Percentiles rank a stretch among this genome's conserved stretches.
phyloP scores from a whole-genome alignment of 1,140 invertebrate genomes.

The Cataglyphis hispanica region DNA sequence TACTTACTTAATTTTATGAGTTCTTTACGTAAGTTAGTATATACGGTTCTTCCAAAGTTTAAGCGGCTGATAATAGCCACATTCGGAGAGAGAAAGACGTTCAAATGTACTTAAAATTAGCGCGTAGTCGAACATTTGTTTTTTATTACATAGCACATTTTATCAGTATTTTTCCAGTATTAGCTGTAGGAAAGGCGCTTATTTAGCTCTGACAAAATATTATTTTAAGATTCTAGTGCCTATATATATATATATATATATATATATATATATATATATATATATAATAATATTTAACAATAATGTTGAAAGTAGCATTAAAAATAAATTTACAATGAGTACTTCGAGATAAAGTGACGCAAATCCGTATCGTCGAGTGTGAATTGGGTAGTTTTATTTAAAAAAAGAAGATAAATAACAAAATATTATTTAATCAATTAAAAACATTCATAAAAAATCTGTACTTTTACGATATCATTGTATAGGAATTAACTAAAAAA shows the following conservation, averaged over 20 bases:
- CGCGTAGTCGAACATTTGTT: constrained; percentile 6
- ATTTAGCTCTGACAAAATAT: constrained; percentile 22
- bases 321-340: constrained; percentile 40
- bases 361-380: not conserved
- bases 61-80: not conserved
- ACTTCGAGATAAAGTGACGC: not conserved
- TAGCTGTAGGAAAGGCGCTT: not conserved
- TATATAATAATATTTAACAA: constrained; percentile 4
- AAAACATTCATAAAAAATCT: not conserved
- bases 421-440: constrained; percentile 12
- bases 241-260: constrained; percentile 23
- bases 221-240: constrained; percentile 54
- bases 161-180: constrained; percentile 42
- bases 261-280: too few relatives aligned
- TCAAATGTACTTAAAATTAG: constrained; percentile 27
- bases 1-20: constrained; percentile 22
- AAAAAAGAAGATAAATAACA: not conserved
- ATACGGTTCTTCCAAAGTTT: constrained; percentile 9
- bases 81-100: constrained; percentile 39
- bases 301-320: not conserved
- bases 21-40: not conserved
- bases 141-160: constrained; percentile 19
- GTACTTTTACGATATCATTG: constrained; percentile 5
- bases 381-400: not conserved
- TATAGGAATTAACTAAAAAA: constrained; percentile 26